Base-by-base conservation (phyloP, 53 echinoderm and acorn worm genomes). In the Temnopleurus reevesii region DNA sequence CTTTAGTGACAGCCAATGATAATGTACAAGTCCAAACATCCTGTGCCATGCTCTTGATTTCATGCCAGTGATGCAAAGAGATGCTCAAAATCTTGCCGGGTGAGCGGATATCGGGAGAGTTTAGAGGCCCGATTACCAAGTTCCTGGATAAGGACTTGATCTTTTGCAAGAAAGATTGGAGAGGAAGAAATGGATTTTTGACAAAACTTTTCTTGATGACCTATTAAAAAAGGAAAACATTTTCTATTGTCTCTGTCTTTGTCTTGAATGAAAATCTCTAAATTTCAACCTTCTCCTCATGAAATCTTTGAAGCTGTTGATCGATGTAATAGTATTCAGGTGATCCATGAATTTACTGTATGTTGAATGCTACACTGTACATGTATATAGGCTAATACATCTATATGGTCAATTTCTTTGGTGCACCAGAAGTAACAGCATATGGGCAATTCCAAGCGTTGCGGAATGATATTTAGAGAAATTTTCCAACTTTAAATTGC, bases 1-100 rank as follows among this genome's bases (percentile, higher is more conserved):
- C 51, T 71, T 65, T 87, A 66, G 65, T 87, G 88, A 87, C 88
- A 87, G 88, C 66, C 71, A 71, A 87, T 25, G 71, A 87, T 87
- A 87, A 66, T 65, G 53, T 33, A 87, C 88, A 71, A 66, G 88
- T 49, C 71, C 47, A 66, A 47, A 87, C 88, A 87, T 87, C 88
- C 88, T 87, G 65, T 55, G 49, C 88, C 35, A 71, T 27, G 47
- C 65, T 65, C 61, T 85, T 59, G 86, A 85, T 45, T 85, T 85
- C 46, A 8, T 25, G 86, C 86, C 86, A 60, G 60, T 44, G 45
- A 41, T 85, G 86, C 45, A 45, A 85, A 59, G 86, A 59, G 86
- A 85, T 9, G 24, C 27, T 85, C 59, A 60, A 85, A 59, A 85
- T 59, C 41, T 85, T 59, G 86, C 61, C 46, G 45, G 86, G 43